A percentile compares a stretch with the other conserved stretches of the same genome.
Evolutionary conservation across 1,140 invertebrate genomes (phyloP).

Genomic region (Phthorimaea operculella): DNA sequence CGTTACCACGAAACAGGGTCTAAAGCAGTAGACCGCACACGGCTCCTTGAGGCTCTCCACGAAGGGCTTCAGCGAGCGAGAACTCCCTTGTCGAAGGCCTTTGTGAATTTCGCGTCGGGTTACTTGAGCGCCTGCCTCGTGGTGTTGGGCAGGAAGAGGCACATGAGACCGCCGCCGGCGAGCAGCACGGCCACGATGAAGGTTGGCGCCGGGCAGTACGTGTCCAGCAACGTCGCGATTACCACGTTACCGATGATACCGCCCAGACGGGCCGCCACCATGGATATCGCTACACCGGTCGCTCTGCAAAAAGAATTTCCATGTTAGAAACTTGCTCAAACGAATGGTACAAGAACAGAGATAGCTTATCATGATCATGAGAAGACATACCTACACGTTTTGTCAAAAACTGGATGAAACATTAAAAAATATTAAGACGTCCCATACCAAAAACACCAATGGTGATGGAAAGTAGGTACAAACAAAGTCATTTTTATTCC

Average conservation of each 20-base stretch:
- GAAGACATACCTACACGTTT: too few relatives aligned
- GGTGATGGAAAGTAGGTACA: too few relatives aligned
- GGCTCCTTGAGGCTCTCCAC: neutral
- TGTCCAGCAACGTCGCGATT: constrained; percentile 82
- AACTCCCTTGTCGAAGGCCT: neutral
- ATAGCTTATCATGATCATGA: too few relatives aligned
- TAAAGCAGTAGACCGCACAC: too few relatives aligned
- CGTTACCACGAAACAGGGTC: too few relatives aligned
- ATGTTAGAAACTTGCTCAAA: too few relatives aligned
- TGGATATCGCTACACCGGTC: constrained; percentile 86
- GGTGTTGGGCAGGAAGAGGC: constrained; percentile 86
- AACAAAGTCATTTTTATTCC: too few relatives aligned
- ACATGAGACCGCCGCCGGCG: constrained; percentile 84
- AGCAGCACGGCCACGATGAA: constrained; percentile 85
- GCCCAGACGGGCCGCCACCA: constrained; percentile 85
- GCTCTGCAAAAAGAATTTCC: constrained; percentile 69
- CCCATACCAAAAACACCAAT: too few relatives aligned
- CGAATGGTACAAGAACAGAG: too few relatives aligned
- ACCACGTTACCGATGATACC: constrained; percentile 90
- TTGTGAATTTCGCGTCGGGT: constrained; percentile 20
- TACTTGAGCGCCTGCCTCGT: constrained; percentile 83
- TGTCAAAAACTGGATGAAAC: too few relatives aligned
- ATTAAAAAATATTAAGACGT: too few relatives aligned
- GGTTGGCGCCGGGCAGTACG: constrained; percentile 85
- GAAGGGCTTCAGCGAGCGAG: neutral